Evolutionary conservation across 2,797 vertebrate species (phyloP).

Genomic region (Apodemus agrarius): DNA sequence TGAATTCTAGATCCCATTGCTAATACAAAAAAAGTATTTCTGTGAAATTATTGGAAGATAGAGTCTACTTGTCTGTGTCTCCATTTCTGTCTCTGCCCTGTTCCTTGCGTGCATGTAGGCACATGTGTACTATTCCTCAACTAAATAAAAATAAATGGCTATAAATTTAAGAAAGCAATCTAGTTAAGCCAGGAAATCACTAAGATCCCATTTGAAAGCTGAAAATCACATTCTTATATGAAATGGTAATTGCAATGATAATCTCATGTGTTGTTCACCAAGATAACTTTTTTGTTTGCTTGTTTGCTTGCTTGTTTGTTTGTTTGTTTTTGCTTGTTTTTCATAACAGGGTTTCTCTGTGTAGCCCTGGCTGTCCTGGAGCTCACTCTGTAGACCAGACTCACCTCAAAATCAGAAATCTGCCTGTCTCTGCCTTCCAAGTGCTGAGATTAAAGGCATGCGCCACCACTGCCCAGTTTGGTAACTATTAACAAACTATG

Average conservation of each 20-base stretch:
- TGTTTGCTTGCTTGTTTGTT: background rate
- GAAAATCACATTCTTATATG: background rate
- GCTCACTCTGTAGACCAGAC: too few relatives aligned
- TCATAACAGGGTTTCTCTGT: too few relatives aligned
- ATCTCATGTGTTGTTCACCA: background rate
- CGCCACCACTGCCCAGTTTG: too few relatives aligned
- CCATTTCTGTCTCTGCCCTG: rapidly evolving
- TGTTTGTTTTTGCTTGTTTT: too few relatives aligned
- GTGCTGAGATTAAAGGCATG: too few relatives aligned
- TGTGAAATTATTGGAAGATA: background rate
- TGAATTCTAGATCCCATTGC: background rate
- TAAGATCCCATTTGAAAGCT: background rate
- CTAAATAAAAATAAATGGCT: background rate
- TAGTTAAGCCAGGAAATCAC: background rate
- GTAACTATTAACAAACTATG: background rate
- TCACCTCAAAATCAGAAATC: too few relatives aligned
- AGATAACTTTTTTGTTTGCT: background rate
- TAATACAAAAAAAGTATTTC: background rate
- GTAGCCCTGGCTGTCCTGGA: too few relatives aligned
- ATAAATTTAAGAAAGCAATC: background rate
- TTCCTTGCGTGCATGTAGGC: background rate
- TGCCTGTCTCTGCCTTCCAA: too few relatives aligned
- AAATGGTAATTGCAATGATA: background rate
- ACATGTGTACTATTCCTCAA: background rate
- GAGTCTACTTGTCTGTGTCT: background rate